phyloP scores from a whole-genome alignment of 2,888 invertebrate species.

The Branchipolynoe longqiensis region DNA sequence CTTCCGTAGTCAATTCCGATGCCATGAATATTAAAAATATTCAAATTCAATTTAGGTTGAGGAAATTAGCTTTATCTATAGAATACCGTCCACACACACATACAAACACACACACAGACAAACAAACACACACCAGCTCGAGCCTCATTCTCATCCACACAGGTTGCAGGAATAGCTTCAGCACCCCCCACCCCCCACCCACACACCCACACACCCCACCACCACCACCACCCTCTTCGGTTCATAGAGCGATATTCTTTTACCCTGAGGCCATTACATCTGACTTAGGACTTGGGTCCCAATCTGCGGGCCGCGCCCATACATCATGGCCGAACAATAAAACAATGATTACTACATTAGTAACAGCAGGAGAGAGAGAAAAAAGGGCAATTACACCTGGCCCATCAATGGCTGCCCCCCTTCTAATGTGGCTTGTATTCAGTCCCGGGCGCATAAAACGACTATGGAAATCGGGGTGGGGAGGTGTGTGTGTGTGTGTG shows the following conservation, averaged over 20 bases:
- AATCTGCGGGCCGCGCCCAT: neutral
- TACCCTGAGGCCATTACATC: slow-evolving; percentile 33
- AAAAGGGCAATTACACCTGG: slow-evolving; percentile 41
- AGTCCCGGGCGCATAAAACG: slow-evolving; percentile 22
- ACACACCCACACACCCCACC: neutral
- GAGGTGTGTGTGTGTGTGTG: no score
- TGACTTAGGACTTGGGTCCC: slow-evolving; percentile 8
- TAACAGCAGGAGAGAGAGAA: slow-evolving; percentile 1
- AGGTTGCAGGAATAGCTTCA: no score
- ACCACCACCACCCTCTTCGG: neutral
- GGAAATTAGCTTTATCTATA: neutral
- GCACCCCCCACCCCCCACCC: neutral
- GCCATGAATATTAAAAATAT: neutral
- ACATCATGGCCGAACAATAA: slow-evolving; percentile 44
- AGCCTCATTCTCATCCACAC: no score
- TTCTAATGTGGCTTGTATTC: slow-evolving; percentile 45
- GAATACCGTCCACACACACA: neutral
- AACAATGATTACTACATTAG: slow-evolving; percentile 46
- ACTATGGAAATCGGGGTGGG: slow-evolving; percentile 36
- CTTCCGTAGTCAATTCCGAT: neutral
- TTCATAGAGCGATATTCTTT: slow-evolving; percentile 25
- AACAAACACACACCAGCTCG: neutral
- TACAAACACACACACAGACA: neutral
- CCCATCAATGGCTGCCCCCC: neutral
- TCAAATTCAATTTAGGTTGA: neutral